Evolutionary conservation across 2,888 invertebrate genomes (phyloP), one percentile per base, ranked within the genome.

Genomic region (Pimpla rufipes): DNA sequence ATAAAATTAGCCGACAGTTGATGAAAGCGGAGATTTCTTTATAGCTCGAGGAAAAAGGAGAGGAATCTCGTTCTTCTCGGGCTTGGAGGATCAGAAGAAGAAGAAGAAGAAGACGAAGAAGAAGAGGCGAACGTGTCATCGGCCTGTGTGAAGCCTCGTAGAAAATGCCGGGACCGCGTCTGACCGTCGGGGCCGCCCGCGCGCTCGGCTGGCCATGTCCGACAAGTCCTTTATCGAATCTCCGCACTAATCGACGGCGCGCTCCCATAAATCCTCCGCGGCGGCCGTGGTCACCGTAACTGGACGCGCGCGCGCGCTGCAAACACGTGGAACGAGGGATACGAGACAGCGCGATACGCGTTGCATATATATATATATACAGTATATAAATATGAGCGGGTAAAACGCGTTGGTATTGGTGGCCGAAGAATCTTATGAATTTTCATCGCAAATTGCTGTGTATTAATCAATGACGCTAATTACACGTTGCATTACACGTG

Each of bases 391-490:
- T 29, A 3, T 29, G 29, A 29, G 29, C 29, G 29, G 29, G 29
- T 29, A 29, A 29, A 29, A 29, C 29, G 29, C 29, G 29, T 5
- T 2, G 3, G 70, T 21, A 1, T 42, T 0, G 59, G 29, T 6
- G 23, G 23, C 52, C 50, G 23, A 55, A 37, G 74, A 64, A 70
- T 70, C 59, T 35, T 21, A 1, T 18, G 66, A 45, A 83, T 83
- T 71, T 79, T 70, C 76, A 75, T 42, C 57, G 70, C 83, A 83
- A 83, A 79, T 83, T 79, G 75, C 83, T 21, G 21, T 57, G 57
- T 75, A 71, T 83, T 76, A 79, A 83, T 83, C 83, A 79, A 83
- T 83, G 79, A 76, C 57, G 75, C 64, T 83, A 83, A 83, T 83
- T 71, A 71, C 57, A 83, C 79, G 83, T 79, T 79, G 66, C 57